phyloP scores from a whole-genome alignment of 2,888 invertebrate species.

The Stegophylla sp. region DNA sequence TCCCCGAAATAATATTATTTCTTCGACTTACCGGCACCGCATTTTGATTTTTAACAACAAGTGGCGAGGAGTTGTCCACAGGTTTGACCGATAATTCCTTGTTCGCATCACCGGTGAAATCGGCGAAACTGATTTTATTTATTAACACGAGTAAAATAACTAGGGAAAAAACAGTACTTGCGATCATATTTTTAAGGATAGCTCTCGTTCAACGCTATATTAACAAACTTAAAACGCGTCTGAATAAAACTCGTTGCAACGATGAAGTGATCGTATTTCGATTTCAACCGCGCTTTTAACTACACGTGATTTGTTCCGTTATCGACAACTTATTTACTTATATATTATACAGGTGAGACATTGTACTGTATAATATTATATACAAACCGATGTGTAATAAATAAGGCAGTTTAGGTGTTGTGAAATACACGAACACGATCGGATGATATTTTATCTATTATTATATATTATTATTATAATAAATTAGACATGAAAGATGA shows the following conservation, averaged over 20 bases:
- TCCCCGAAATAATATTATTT: not conserved
- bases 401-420: not conserved
- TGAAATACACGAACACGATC: conserved; percentile 9
- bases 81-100: not conserved
- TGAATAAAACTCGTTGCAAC: not conserved
- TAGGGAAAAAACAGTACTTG: not conserved
- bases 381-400: not conserved
- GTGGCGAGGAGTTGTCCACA: not conserved
- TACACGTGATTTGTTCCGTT: not conserved
- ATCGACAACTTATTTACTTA: not conserved
- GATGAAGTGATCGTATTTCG: conserved; percentile 1
- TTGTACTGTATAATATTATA: not conserved
- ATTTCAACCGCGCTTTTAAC: not conserved
- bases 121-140: not conserved
- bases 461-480: not conserved
- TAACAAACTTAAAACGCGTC: no score
- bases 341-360: not conserved
- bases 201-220: no score
- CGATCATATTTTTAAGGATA: conserved; percentile 20
- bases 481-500: conserved; percentile 22
- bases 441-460: conserved; percentile 35
- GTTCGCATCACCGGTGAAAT: not conserved
- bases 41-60: conserved; percentile 37
- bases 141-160: not conserved
- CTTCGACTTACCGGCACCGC: conserved; percentile 20